Evolutionary conservation across 2,113 vertebrate species (phyloP), one percentile per base, ranked within the genome.

Genomic region (Argyrosomus japonicus): DNA sequence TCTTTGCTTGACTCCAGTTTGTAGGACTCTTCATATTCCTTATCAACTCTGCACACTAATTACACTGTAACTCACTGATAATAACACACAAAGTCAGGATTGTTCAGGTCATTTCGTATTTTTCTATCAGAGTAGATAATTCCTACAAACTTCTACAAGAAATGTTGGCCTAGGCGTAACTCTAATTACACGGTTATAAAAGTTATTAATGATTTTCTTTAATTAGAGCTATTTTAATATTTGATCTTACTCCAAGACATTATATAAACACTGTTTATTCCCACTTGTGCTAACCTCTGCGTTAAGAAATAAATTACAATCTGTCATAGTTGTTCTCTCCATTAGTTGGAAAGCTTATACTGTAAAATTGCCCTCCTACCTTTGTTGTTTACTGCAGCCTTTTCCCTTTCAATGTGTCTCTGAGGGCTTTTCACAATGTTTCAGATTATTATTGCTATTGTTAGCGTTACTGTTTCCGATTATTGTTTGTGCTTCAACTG

Each of bases 371-470:
- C 54, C 40, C 57, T 21, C 58, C 71, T 74, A 73, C 57, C 36
- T 65, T 50, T 73, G 75, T 80, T 86, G 74, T 83, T 89, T 75
- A 76, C 76, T 70, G 61, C 56, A 86, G 73, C 72, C 17, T 36
- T 40, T 62, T 51, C 45, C 45, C 45, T 78, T 79, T 76, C 60
- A 60, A 62, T 68, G 18, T 63, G 65, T 68, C 83, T 89, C 76
- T 81, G 54, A 53, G 57, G 76, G 71, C 72, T 86, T 86, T 82
- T 81, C 76, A 65, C 43, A 75, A 23, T 79, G 62, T 79, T 79
- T 82, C 56, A 60, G 53, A 84, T 80, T 75, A 76, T 82, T 85
- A 84, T 72, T 77, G 78, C 65, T 25, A 77, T 51, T 89, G 81
- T 85, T 80, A 67, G 64, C 18, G 14, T 83, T 71, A 68, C 64